Percentiles rank a stretch among this genome's conserved stretches.
These are phyloP conservation scores for Microcebus ravelobensis DNA, from an alignment of 2,113 vertebrate species.

Conservation along the genomic window DNA sequence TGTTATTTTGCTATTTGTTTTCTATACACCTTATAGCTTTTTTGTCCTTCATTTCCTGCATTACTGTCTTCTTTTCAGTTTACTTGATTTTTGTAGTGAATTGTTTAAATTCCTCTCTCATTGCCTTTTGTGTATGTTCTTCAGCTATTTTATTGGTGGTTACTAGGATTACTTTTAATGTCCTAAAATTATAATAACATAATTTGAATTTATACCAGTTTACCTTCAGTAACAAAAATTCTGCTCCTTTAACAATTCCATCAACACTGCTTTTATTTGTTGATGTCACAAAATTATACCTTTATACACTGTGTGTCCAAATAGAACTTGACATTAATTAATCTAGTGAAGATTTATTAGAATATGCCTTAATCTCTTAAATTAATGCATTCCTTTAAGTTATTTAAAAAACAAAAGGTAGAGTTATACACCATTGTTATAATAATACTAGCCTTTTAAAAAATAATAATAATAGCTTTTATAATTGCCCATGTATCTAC, in stretches of 20 bases:
- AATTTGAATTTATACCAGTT: neutral
- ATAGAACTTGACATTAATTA: neutral
- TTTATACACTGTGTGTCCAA: neutral
- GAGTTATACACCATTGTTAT: neutral
- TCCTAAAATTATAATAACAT: neutral
- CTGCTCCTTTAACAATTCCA: neutral
- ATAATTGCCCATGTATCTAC: neutral
- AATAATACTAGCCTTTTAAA: neutral
- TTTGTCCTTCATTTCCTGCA: neutral
- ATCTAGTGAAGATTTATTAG: neutral
- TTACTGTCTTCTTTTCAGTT: neutral
- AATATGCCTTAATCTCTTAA: neutral
- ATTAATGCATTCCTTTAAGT: neutral
- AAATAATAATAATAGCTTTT: neutral
- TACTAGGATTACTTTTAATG: neutral
- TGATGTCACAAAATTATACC: neutral
- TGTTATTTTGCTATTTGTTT: neutral
- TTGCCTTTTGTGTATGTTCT: neutral
- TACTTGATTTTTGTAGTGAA: neutral
- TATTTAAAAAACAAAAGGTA: neutral
- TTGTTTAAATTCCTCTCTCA: neutral
- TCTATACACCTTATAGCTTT: neutral
- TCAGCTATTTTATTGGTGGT: neutral
- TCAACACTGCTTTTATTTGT: neutral
- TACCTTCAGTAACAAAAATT: neutral